Conservation (phyloP, 2,888 invertebrate species). For the Drosophila multiciliata region DNA sequence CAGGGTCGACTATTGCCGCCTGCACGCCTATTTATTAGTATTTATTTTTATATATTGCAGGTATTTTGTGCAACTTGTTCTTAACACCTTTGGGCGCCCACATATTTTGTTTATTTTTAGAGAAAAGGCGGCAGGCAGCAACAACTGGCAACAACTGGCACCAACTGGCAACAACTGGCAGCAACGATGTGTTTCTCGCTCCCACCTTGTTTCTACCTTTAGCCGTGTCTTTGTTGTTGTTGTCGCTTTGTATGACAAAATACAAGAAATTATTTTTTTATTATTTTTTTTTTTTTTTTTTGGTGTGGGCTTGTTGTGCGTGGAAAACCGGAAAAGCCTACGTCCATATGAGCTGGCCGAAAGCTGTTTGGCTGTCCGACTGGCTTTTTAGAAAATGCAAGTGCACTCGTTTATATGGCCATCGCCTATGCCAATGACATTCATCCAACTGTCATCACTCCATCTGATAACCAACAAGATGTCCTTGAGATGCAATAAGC, state of each 20-base stretch:
- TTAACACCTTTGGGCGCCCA: constrained; percentile 75
- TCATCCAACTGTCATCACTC: constrained; percentile 49
- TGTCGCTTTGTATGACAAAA: constrained; percentile 48
- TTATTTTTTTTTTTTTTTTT: constrained; percentile 25
- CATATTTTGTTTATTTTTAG: constrained; percentile 67
- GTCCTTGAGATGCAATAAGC: constrained; percentile 56
- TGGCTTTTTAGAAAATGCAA: constrained; percentile 62
- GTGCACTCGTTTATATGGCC: constrained; percentile 46
- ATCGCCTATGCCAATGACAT: constrained; percentile 64
- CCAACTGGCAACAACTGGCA: not conserved
- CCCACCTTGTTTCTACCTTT: constrained; percentile 7
- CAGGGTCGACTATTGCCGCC: constrained; percentile 13
- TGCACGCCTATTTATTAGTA: constrained; percentile 39
- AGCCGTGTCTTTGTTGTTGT: constrained; percentile 12
- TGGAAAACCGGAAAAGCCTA: constrained; percentile 76
- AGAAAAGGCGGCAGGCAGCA: constrained; percentile 31
- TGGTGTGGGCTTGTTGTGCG: constrained; percentile 62
- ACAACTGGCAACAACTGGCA: constrained; percentile 11
- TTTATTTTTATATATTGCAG: constrained; percentile 46
- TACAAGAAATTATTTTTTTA: constrained; percentile 28
- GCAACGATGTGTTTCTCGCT: constrained; percentile 13
- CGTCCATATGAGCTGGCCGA: constrained; percentile 49
- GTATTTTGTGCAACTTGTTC: constrained; percentile 71
- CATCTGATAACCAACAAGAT: constrained; percentile 60
- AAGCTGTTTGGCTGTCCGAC: constrained; percentile 15